Conservation (phyloP, 2,113 vertebrate species). For the Hippolais icterina region DNA sequence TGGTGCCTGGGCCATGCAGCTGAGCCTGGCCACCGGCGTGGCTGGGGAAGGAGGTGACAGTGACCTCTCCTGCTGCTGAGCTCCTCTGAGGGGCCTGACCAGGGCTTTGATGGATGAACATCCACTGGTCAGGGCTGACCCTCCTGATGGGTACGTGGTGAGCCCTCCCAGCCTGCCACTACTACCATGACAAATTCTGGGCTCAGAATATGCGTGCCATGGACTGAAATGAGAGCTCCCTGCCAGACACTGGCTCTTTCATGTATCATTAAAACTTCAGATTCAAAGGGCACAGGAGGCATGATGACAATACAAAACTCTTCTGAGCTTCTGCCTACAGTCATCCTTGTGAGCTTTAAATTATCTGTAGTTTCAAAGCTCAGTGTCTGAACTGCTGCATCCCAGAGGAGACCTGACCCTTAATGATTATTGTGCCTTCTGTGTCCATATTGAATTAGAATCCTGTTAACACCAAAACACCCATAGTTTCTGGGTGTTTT, state of each 20-base stretch:
- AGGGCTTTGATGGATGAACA: background rate
- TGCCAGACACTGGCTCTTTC: background rate
- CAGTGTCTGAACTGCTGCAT: background rate
- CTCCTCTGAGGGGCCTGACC: rapidly evolving
- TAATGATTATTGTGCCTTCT: background rate
- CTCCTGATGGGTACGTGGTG: rapidly evolving
- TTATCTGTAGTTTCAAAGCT: constrained; percentile 7
- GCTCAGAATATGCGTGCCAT: rapidly evolving
- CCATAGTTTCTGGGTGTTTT: background rate
- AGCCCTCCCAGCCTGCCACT: background rate
- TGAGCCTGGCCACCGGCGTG: rapidly evolving
- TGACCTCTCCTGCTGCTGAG: background rate
- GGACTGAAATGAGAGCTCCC: background rate
- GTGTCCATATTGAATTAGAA: background rate
- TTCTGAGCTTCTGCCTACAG: background rate
- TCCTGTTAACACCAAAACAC: background rate
- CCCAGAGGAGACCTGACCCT: background rate
- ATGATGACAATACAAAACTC: background rate
- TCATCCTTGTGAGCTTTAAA: background rate
- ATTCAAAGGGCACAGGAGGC: background rate
- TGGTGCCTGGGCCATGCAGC: background rate
- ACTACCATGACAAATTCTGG: background rate
- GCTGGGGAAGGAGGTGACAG: background rate
- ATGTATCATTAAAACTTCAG: background rate
- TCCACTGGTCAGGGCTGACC: background rate